These are phyloP conservation scores for Coracias cyanogaster DNA, from an alignment of 2,797 vertebrate species.

Conservation along the genomic window DNA sequence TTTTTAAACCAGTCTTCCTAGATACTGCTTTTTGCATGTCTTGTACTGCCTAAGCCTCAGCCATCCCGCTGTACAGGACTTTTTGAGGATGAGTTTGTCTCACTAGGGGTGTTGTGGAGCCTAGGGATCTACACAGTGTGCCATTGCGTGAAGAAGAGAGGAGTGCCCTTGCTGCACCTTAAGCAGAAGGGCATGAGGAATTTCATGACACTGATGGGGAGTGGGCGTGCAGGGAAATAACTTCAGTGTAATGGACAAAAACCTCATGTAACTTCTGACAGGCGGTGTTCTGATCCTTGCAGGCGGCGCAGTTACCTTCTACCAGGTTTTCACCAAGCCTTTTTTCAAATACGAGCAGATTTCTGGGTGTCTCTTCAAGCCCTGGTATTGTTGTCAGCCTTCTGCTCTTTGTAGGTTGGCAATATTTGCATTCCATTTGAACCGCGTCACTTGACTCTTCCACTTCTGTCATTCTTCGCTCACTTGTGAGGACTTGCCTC, in stretches of 20 bases:
- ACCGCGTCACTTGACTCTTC: background rate
- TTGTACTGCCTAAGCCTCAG: background rate
- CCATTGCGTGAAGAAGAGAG: background rate
- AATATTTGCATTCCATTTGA: background rate
- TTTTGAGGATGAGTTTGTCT: background rate
- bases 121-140: rapidly evolving
- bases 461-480: background rate
- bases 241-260: background rate
- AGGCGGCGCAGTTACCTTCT: background rate
- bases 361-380: background rate
- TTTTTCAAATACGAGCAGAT: background rate
- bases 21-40: rapidly evolving
- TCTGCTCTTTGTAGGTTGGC: background rate
- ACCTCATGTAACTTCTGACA: background rate
- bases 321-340: background rate
- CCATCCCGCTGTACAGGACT: background rate
- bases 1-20: background rate
- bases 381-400: background rate
- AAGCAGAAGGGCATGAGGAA: background rate
- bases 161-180: background rate
- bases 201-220: background rate
- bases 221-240: too few species aligned
- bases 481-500: background rate
- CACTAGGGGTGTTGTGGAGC: background rate
- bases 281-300: background rate